phyloP scores from a whole-genome alignment of 2,113 vertebrate species.

The Amblyopsis rosae region DNA sequence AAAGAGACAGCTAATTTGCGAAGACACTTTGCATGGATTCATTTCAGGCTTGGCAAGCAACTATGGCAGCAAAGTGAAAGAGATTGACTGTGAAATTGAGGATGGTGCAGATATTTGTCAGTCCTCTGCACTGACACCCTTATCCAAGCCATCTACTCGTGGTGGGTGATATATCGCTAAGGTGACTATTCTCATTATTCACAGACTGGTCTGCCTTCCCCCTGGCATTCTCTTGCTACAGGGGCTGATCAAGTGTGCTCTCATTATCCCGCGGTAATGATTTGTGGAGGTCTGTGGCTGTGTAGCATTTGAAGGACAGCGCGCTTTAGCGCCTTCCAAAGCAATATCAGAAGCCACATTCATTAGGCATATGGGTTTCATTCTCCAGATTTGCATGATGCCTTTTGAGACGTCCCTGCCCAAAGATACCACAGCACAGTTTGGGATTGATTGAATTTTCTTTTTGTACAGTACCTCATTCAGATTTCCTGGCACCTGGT shows the following conservation, averaged over 20 bases:
- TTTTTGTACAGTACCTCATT: background rate
- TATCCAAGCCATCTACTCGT: constrained; percentile 58
- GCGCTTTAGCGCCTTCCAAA: constrained; percentile 50
- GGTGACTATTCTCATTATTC: constrained; percentile 71
- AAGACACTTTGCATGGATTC: constrained; percentile 42
- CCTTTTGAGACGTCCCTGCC: constrained; percentile 32
- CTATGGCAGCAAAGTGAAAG: constrained; percentile 17
- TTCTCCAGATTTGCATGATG: constrained; percentile 59
- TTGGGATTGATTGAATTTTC: constrained; percentile 32
- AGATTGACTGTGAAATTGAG: constrained; percentile 14
- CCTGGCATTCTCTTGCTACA: constrained; percentile 37
- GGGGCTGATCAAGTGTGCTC: constrained; percentile 54
- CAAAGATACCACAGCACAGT: constrained; percentile 7
- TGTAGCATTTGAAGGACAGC: constrained; percentile 56
- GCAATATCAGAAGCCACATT: constrained; percentile 64
- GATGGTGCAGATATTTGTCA: constrained; percentile 59
- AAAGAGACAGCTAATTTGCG: constrained; percentile 29
- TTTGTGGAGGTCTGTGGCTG: constrained; percentile 54
- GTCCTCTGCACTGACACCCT: constrained; percentile 49
- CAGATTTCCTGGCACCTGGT: no score
- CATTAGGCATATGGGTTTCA: constrained; percentile 66
- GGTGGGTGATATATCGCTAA: constrained; percentile 65
- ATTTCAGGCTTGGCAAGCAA: constrained; percentile 45
- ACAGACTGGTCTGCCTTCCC: constrained; percentile 30
- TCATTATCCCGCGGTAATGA: constrained; percentile 52